Evolutionary conservation across 2,888 invertebrate species (phyloP), one percentile per base, ranked within the genome.

Genomic region (Agriopis aurantiaria): DNA sequence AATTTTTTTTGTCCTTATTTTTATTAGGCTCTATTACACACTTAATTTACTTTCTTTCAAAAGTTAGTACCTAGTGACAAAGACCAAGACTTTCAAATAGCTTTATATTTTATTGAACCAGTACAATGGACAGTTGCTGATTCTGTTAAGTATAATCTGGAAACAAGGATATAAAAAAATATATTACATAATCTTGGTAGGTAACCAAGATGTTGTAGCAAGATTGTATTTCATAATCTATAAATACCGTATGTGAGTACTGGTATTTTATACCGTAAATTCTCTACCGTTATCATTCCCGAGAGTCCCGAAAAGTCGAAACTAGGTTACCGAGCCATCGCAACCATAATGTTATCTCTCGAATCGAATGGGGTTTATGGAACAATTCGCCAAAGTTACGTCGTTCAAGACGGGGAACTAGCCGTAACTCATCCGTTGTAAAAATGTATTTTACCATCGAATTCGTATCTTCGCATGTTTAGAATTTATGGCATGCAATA

Each of bases 261-360:
- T 33, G 33, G 5, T 33, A 33, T 33, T 33, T 33, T 33, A 60
- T 60, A 41, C 11, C 60, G 60, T 10, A n/a, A n/a, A 41, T 49
- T 60, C 6, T 41, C 23, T 51, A 48, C 49, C 60, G n/a, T 17
- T 17, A 23, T 60, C 70, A 45, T 55, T 53, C 49, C 53, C 45
- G 11, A 45, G 67, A 70, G 48, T 65, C 61, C 72, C 65, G 43
- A 71, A 76, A 74, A 69, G 56, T 70, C 53, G 71, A 75, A 85
- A 85, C 80, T 83, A 75, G 85, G 85, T 85, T 83, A 85, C 78
- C 76, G 72, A 81, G 82, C 74, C 84, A 53, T 77, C 60, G 63
- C 62, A 63, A 71, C 74, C 75, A 76, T 61, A 72, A 69, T 73
- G 74, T 79, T 79, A 81, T 83, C 76, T 75, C 73, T 78, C 71